phyloP scores from a whole-genome alignment of 1,140 invertebrate species.

The Drosophila pandora region DNA sequence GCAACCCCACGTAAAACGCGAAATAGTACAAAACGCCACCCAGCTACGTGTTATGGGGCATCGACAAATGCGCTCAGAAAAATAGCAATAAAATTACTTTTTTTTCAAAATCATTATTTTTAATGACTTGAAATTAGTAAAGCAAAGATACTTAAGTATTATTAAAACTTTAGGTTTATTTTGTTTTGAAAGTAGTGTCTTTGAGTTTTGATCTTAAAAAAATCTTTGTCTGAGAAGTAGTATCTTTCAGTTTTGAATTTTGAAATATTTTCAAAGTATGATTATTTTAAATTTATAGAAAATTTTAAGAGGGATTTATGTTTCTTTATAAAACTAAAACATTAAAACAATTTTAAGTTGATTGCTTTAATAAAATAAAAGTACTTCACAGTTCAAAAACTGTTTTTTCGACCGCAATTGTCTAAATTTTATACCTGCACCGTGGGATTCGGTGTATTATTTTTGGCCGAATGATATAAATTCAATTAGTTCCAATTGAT shows the following conservation, averaged over 20 bases:
- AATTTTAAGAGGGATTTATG: no score
- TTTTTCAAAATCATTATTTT: not conserved
- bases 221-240: no score
- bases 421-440: conserved; percentile 62
- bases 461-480: conserved; percentile 8
- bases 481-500: conserved; percentile 52
- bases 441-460: conserved; percentile 39
- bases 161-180: no score
- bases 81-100: conserved; percentile 5
- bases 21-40: conserved; percentile 58
- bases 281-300: no score
- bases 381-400: not conserved
- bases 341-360: no score
- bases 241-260: no score
- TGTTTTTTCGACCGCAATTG: conserved; percentile 21
- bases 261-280: no score
- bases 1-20: conserved; percentile 62
- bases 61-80: conserved; percentile 30
- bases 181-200: no score
- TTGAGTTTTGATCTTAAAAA: no score
- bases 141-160: not conserved
- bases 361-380: not conserved
- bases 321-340: no score
- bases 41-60: conserved; percentile 15
- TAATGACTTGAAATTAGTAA: not conserved